Evolutionary conservation across 2,113 vertebrate genomes (phyloP).

Genomic region (Sinosuthora webbiana): DNA sequence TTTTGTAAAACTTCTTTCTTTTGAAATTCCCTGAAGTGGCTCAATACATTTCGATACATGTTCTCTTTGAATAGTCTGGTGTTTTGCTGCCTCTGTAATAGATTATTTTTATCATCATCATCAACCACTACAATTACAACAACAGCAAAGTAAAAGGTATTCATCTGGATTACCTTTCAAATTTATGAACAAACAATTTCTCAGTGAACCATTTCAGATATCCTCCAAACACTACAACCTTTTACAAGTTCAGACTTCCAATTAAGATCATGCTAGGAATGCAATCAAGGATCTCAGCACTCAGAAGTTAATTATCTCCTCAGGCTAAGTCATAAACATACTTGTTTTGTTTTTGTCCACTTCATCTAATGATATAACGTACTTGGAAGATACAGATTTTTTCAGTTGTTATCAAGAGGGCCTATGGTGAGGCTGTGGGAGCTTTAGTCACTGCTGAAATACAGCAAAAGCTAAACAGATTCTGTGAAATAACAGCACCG

Average conservation of each 20-base stretch:
- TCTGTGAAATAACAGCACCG: slow-evolving; percentile 47
- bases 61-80: slow-evolving; percentile 51
- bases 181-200: slow-evolving; percentile 71
- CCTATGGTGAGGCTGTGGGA: slow-evolving; percentile 58
- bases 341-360: slow-evolving; percentile 74
- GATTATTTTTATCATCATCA: slow-evolving; percentile 71
- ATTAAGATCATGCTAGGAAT: slow-evolving; percentile 79
- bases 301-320: slow-evolving; percentile 82
- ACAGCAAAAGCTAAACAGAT: slow-evolving; percentile 38
- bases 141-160: slow-evolving; percentile 41
- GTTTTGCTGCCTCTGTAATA: slow-evolving; percentile 29
- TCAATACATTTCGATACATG: slow-evolving; percentile 48
- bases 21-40: slow-evolving; percentile 37
- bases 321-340: slow-evolving; percentile 72
- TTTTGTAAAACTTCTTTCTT: slow-evolving; percentile 34
- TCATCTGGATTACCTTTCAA: slow-evolving; percentile 66
- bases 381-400: slow-evolving; percentile 55
- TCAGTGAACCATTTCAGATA: slow-evolving; percentile 65
- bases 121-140: slow-evolving; percentile 55
- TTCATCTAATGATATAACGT: slow-evolving; percentile 70
- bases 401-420: slow-evolving; percentile 47
- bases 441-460: slow-evolving; percentile 47
- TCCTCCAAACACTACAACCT: slow-evolving; percentile 43
- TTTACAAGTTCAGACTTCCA: slow-evolving; percentile 72
- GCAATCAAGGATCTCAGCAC: slow-evolving; percentile 77